Evolutionary conservation across 2,113 vertebrate species (phyloP).

Genomic region (Oncorhynchus nerka): DNA sequence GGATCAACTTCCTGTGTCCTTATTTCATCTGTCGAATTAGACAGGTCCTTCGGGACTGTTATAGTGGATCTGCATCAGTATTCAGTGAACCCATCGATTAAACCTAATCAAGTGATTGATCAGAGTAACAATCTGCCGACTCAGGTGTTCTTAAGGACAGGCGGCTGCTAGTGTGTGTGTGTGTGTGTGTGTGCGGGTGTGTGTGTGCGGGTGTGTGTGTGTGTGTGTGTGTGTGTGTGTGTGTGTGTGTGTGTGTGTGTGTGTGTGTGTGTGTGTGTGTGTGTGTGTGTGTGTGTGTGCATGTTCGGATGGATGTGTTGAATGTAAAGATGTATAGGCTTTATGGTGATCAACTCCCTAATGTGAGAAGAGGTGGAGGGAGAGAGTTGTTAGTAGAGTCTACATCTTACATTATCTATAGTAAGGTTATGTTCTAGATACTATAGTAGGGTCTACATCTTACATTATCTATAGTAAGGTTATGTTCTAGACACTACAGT

Average conservation of each 20-base stretch:
- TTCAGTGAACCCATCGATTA: not conserved
- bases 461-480: too few relatives aligned
- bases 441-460: too few relatives aligned
- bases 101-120: conserved; percentile 10
- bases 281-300: not conserved
- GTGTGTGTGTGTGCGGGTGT: not conserved
- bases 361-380: too few relatives aligned
- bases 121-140: not conserved
- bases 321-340: not conserved
- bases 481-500: too few relatives aligned
- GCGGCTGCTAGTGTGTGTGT: not conserved
- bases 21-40: too few relatives aligned
- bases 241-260: not conserved
- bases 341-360: too few relatives aligned
- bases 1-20: too few relatives aligned
- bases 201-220: not conserved
- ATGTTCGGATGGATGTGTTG: not conserved
- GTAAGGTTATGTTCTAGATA: too few relatives aligned
- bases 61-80: not conserved
- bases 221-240: not conserved
- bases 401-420: too few relatives aligned
- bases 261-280: not conserved
- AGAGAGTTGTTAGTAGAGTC: too few relatives aligned
- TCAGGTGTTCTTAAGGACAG: not conserved
- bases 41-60: too few relatives aligned